These are phyloP conservation scores for Microplitis deprimator DNA, from an alignment of 2,888 invertebrate species.

Conservation along the genomic window DNA sequence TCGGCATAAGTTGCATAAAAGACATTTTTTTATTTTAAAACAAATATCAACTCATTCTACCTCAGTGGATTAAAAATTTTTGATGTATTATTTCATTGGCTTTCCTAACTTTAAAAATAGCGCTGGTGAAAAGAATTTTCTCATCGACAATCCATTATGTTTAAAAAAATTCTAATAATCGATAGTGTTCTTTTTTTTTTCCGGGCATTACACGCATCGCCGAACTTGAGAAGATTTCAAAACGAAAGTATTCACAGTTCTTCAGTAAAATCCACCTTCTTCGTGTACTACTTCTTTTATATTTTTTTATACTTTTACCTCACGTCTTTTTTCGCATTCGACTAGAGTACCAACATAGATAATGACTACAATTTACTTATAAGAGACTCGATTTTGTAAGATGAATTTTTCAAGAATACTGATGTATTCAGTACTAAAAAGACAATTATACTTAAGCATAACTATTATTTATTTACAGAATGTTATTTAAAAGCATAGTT, in stretches of 20 bases:
- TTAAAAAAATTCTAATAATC: not conserved
- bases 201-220: not conserved
- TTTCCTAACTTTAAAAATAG: not conserved
- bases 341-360: slow-evolving; percentile 38
- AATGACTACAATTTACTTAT: slow-evolving; percentile 42
- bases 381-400: slow-evolving; percentile 23
- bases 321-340: not conserved
- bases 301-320: not conserved
- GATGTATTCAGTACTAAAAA: not conserved
- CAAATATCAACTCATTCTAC: no score
- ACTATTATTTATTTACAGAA: not conserved
- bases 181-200: not conserved
- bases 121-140: not conserved
- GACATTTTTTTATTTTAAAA: no score
- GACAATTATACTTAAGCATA: not conserved
- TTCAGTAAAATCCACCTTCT: not conserved
- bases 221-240: not conserved
- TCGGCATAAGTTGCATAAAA: no score
- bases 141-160: not conserved
- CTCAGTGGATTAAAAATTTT: no score
- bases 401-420: slow-evolving; percentile 1
- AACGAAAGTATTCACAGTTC: not conserved
- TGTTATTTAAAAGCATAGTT: not conserved
- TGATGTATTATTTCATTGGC: no score
- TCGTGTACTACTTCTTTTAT: not conserved